Conservation (phyloP, 2,797 vertebrate species). For the Galago senegalensis region DNA sequence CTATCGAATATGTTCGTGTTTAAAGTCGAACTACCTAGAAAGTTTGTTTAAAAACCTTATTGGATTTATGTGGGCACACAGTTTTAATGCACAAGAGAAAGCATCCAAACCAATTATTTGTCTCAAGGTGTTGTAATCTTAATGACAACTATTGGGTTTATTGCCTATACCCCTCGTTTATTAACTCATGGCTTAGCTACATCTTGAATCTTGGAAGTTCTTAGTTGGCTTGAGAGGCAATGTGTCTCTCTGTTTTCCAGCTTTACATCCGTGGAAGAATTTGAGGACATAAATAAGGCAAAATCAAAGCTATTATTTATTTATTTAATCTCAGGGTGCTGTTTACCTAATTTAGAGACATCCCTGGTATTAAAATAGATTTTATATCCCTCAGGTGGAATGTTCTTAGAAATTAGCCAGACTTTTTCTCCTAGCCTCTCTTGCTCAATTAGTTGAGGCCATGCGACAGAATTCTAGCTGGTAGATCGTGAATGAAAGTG, state of each 20-base stretch:
- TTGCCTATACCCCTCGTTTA: neutral
- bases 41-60: neutral
- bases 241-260: conserved; percentile 22
- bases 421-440: neutral
- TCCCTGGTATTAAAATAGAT: neutral
- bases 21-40: neutral
- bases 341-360: neutral
- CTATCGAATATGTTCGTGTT: conserved; percentile 26
- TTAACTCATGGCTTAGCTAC: neutral
- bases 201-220: conserved; percentile 13
- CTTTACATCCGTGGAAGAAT: neutral
- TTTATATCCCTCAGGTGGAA: neutral
- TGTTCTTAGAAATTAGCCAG: neutral
- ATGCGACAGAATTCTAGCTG: neutral
- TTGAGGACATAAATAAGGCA: conserved; percentile 23
- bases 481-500: neutral
- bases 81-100: conserved; percentile 37
- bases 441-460: neutral
- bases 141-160: neutral
- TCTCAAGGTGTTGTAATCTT: neutral
- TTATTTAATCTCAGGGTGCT: neutral
- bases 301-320: conserved; percentile 5
- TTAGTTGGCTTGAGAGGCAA: conserved; percentile 10
- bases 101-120: conserved; percentile 17
- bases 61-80: neutral